Evolutionary conservation across 2,113 vertebrate genomes (phyloP), one percentile per base, ranked within the genome.

Genomic region (Erythrolamprus reginae): DNA sequence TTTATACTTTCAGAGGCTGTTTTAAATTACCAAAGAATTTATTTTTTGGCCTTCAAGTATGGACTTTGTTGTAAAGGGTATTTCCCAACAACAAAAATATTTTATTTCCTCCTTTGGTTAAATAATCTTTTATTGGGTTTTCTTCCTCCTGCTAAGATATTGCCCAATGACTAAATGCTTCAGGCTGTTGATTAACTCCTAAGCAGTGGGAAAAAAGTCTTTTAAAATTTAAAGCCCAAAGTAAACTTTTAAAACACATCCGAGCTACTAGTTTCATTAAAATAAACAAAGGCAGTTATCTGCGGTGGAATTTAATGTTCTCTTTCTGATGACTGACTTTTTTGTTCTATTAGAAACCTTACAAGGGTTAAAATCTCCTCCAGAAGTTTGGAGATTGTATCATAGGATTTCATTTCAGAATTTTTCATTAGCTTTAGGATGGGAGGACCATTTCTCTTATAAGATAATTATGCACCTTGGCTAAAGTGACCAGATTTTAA

Each of bases 61-160:
- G 77, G 2, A 28, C 26, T 93, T 92, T 89, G 0, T 88, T 95
- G 95, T 94, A n/a, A 55, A 82, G 95, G 96, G 96, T 93, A 95
- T 94, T 95, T 96, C 96, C 96, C 89, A 0, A 87, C 2, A 92
- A 52, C 47, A 85, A 90, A 91, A 91, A 82, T 4, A 0, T 42
- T 93, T 93, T 91, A 86, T 96, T 96, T 96, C 95, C 96, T 84
- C 92, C 94, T 95, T 70, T 19, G 52, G 90, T 94, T 95, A 89
- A 96, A 96, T 94, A 92, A 92, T 47, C 84, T 24, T 93, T 89
- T 95, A 89, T 91, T 95, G 58, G 91, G 33, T 56, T 82, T 84
- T 93, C 94, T 96, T 95, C 93, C 93, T 95, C 88, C 84, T 96
- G 53, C 82, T 92, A 82, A 82, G 70, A 88, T 42, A 65, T 92